phyloP scores from a whole-genome alignment of 2,888 invertebrate genomes.

The Nemapogon koenigi region DNA sequence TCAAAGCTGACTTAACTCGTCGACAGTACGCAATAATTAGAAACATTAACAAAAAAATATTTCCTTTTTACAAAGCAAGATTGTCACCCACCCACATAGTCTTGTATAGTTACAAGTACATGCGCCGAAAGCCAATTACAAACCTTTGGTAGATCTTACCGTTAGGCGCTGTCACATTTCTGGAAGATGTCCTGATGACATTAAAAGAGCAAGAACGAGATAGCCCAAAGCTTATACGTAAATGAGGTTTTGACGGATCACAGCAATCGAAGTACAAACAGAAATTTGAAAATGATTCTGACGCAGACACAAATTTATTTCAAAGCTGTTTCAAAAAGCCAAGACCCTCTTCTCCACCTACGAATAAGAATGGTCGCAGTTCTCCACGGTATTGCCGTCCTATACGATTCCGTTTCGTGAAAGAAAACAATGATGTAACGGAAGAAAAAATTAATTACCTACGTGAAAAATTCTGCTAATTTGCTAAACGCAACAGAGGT shows the following conservation, averaged over 20 bases:
- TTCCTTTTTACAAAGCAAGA: conserved; percentile 7
- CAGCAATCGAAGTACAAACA: conserved; percentile 22
- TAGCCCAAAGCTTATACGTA: conserved; percentile 15
- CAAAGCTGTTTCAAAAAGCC: conserved; percentile 15
- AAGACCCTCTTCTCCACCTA: neutral
- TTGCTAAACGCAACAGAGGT: neutral
- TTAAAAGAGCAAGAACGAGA: conserved; percentile 11
- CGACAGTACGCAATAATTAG: conserved; percentile 16
- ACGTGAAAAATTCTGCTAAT: neutral
- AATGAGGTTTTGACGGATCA: conserved; percentile 24
- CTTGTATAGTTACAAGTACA: conserved; percentile 8
- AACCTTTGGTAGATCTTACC: conserved; percentile 14
- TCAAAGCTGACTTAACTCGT: conserved; percentile 13
- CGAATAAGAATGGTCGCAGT: too few relatives aligned
- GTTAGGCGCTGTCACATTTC: conserved; percentile 14
- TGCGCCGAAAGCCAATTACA: conserved; percentile 12
- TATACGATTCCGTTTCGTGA: neutral
- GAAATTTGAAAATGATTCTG: conserved; percentile 18
- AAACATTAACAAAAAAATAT: neutral
- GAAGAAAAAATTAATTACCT: neutral
- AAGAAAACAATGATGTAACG: neutral
- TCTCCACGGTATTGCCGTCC: too few relatives aligned
- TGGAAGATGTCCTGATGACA: conserved; percentile 12
- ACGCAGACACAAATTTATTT: conserved; percentile 24
- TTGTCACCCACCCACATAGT: conserved; percentile 14